These are phyloP conservation scores for Percopsis transmontana DNA, from an alignment of 2,113 vertebrate species.

Conservation along the genomic window DNA sequence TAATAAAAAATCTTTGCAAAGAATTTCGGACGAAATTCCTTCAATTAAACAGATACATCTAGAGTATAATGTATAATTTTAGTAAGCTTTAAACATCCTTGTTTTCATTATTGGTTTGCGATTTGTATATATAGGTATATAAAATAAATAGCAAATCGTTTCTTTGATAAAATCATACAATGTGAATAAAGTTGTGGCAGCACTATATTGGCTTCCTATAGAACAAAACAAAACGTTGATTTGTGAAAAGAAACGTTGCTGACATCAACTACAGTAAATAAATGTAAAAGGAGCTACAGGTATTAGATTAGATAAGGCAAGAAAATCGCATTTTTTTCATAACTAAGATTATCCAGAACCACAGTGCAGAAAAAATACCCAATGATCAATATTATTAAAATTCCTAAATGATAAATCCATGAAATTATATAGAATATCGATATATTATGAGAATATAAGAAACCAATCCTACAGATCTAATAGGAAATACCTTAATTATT, in stretches of 20 bases:
- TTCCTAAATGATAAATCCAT: no score
- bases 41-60: not conserved
- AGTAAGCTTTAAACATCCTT: not conserved
- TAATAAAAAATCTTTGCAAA: not conserved
- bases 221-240: not conserved
- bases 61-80: not conserved
- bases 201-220: not conserved
- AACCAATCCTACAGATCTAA: not conserved
- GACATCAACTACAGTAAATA: not conserved
- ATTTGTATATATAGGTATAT: not conserved
- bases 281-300: not conserved
- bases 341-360: not conserved
- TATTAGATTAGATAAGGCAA: slow-evolving; percentile 6
- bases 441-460: no score
- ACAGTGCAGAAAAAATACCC: not conserved
- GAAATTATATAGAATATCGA: not conserved
- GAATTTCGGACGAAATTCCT: slow-evolving; percentile 1
- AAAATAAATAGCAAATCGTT: not conserved
- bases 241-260: not conserved
- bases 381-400: no score
- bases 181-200: slow-evolving; percentile 1
- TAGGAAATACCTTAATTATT: not conserved
- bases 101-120: no score
- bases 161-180: not conserved
- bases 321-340: not conserved